These are phyloP conservation scores for Sebastolobus alascanus DNA, from an alignment of 2,797 vertebrate genomes.

Conservation along the genomic window DNA sequence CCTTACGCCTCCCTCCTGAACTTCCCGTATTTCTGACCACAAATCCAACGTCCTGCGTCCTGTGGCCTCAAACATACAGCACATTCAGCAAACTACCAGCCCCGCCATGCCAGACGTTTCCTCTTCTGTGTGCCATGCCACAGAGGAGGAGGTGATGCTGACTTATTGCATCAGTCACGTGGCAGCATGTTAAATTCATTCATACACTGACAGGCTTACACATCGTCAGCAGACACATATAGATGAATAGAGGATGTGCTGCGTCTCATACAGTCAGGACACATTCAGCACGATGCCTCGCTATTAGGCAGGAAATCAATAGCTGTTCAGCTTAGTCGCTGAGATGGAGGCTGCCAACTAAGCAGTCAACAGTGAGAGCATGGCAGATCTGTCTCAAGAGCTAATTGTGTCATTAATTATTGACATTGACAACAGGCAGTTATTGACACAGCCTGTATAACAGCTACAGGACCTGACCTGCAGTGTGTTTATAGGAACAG, in stretches of 20 bases:
- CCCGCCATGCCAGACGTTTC: neutral
- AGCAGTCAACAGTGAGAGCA: conserved; percentile 45
- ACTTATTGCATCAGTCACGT: neutral
- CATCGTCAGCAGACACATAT: conserved; percentile 22
- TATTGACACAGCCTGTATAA: conserved; percentile 56
- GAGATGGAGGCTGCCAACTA: conserved; percentile 45
- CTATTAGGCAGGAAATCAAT: conserved; percentile 66
- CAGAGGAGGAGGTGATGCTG: neutral
- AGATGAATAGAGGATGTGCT: conserved; percentile 22
- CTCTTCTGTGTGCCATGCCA: neutral
- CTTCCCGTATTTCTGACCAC: conserved; percentile 50
- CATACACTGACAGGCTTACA: neutral
- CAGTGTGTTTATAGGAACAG: conserved; percentile 7
- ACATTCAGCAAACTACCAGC: neutral
- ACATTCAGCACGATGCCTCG: conserved; percentile 45
- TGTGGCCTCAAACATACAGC: neutral
- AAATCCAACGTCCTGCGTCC: conserved; percentile 17
- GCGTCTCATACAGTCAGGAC: conserved; percentile 18
- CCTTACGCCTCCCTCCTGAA: conserved; percentile 32
- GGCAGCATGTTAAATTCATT: neutral
- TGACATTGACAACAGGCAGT: conserved; percentile 61
- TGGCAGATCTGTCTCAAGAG: conserved; percentile 56
- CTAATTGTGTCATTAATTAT: conserved; percentile 82
- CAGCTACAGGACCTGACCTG: conserved; percentile 23
- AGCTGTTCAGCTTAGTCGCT: conserved; percentile 39